Percentiles rank a stretch among this genome's conserved stretches.
These are phyloP conservation scores for Myotis findleyi DNA, from an alignment of 2,797 vertebrate genomes.

Conservation along the genomic window DNA sequence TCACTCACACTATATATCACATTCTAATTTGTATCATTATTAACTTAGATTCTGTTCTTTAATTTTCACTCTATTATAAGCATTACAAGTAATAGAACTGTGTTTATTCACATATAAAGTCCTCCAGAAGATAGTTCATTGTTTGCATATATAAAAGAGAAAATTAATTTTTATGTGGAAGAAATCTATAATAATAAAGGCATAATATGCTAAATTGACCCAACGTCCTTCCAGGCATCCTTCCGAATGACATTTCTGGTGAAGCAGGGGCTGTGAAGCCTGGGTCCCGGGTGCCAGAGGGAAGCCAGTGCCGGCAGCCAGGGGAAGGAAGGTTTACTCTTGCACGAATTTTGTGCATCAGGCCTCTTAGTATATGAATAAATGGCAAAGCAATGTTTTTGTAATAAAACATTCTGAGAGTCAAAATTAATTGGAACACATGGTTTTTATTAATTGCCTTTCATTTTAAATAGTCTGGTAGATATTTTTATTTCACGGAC, in stretches of 20 bases:
- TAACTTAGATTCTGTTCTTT: neutral
- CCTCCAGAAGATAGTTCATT: neutral
- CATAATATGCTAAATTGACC: too few relatives aligned
- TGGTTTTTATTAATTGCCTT: neutral
- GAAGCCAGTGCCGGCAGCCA: too few relatives aligned
- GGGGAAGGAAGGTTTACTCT: too few relatives aligned
- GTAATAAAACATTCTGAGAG: neutral
- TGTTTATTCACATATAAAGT: neutral
- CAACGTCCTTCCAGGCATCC: too few relatives aligned
- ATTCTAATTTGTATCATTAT: neutral
- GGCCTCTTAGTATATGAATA: neutral
- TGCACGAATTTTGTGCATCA: too few relatives aligned
- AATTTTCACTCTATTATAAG: neutral
- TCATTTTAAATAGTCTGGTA: neutral
- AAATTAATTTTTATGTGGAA: neutral
- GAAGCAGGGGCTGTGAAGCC: too few relatives aligned
- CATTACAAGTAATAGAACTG: neutral
- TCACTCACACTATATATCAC: neutral
- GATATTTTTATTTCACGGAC: neutral
- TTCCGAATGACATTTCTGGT: too few relatives aligned
- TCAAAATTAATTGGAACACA: neutral
- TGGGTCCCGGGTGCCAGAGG: too few relatives aligned
- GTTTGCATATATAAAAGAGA: neutral
- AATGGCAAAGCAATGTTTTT: neutral
- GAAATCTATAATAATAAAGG: neutral